These are phyloP conservation scores for Meleagris gallopavo DNA, from an alignment of 2,113 vertebrate genomes.

Conservation along the genomic window DNA sequence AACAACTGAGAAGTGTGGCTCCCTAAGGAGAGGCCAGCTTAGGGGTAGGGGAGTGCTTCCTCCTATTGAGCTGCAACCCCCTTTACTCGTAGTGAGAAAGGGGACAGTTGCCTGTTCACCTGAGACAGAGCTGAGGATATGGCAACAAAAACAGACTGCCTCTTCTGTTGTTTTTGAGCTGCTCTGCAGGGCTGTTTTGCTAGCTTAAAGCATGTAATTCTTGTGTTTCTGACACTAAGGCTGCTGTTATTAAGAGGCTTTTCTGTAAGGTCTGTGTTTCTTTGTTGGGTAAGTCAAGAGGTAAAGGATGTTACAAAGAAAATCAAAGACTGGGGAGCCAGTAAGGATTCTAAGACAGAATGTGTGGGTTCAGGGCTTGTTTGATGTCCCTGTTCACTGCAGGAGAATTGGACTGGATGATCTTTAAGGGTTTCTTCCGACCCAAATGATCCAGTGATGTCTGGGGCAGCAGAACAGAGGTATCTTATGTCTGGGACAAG, in stretches of 20 bases:
- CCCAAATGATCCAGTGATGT: neutral
- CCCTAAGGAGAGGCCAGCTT: neutral
- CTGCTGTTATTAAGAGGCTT: neutral
- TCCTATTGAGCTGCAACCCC: accelerated
- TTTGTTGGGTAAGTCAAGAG: neutral
- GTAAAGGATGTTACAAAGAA: neutral
- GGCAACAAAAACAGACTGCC: neutral
- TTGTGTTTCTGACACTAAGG: neutral
- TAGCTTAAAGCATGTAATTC: neutral
- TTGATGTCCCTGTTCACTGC: no score
- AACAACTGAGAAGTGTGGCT: neutral
- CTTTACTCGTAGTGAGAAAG: neutral
- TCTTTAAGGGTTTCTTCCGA: no score
- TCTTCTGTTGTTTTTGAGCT: neutral
- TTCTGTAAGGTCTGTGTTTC: neutral
- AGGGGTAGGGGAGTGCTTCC: neutral
- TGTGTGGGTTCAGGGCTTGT: no score
- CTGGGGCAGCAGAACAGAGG: neutral
- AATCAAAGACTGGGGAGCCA: neutral
- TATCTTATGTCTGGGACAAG: accelerated
- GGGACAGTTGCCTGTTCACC: neutral
- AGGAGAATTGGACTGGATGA: no score
- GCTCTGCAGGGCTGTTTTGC: neutral
- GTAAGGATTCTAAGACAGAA: neutral
- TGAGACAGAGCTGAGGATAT: neutral